Percentiles rank a stretch among this genome's conserved stretches.
phyloP scores from a whole-genome alignment of 23 tunicate genomes.

The Ciona savignyi region DNA sequence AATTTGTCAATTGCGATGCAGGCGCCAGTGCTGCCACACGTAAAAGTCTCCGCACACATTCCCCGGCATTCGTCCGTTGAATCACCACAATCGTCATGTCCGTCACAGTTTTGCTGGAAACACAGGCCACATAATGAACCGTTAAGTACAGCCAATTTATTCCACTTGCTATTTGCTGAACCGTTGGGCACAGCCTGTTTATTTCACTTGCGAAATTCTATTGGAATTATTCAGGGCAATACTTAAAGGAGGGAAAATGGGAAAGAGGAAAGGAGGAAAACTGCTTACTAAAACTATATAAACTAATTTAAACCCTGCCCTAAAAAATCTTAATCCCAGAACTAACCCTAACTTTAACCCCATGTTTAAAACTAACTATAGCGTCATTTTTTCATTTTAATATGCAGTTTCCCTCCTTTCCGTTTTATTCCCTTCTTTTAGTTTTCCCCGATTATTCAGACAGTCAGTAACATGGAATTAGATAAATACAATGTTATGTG shows the following conservation, averaged over 20 bases:
- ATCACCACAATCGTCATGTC: slow-evolving; percentile 74
- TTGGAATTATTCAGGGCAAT: neutral
- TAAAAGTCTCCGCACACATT: slow-evolving; percentile 53
- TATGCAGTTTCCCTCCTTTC: no score
- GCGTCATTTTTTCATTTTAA: no score
- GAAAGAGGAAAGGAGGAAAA: no score
- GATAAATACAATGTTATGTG: neutral
- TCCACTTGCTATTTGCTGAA: neutral
- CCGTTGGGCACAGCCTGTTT: neutral
- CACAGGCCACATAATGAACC: neutral
- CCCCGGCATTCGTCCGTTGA: slow-evolving; percentile 72
- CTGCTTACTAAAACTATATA: no score
- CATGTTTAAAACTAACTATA: no score
- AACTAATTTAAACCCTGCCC: no score
- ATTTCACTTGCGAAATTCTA: no score
- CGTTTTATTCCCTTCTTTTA: no score
- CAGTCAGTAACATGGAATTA: neutral
- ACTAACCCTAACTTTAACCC: no score
- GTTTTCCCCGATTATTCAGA: no score
- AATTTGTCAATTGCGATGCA: slow-evolving; percentile 60
- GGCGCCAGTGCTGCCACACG: slow-evolving; percentile 9
- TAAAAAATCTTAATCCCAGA: no score
- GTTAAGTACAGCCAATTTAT: neutral
- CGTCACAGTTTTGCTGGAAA: slow-evolving; percentile 67
- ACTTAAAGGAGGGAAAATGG: neutral